Conservation (phyloP, 2,888 invertebrate species). For the Scelioninae gen. 1 region DNA sequence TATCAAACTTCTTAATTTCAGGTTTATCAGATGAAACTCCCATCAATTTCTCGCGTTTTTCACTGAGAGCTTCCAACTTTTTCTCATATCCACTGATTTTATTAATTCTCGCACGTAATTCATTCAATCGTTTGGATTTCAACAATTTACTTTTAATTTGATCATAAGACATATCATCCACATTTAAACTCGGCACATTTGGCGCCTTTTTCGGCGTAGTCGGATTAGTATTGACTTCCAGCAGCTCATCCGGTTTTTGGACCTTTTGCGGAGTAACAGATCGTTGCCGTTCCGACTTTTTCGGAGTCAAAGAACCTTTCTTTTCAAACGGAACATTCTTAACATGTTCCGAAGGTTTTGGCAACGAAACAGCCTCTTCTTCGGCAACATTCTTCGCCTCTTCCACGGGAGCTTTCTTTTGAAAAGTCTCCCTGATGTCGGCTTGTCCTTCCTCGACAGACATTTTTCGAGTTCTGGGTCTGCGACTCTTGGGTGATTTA, state of each 20-base stretch:
- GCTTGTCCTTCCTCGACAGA: conserved; percentile 76
- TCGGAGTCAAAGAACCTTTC: conserved; percentile 80
- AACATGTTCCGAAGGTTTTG: too few relatives aligned
- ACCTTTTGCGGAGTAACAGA: conserved; percentile 69
- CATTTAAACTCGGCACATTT: conserved; percentile 85
- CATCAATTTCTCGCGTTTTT: conserved; percentile 16
- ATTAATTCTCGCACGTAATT: conserved; percentile 88
- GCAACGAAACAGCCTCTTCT: too few relatives aligned
- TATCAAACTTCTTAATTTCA: conserved; percentile 86
- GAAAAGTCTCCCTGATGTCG: conserved; percentile 81
- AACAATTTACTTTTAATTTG: conserved; percentile 88
- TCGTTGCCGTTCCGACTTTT: conserved; percentile 62
- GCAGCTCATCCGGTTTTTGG: conserved; percentile 64
- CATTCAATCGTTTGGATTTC: conserved; percentile 88
- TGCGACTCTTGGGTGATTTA: conserved; percentile 49
- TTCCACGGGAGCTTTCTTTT: conserved; percentile 70
- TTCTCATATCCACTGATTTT: conserved; percentile 88
- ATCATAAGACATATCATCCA: conserved; percentile 88
- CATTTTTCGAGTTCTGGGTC: conserved; percentile 70
- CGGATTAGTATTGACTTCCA: conserved; percentile 65
- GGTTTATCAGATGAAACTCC: neutral
- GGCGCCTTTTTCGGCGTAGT: conserved; percentile 83
- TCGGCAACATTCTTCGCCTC: conserved; percentile 76
- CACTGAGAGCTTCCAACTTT: conserved; percentile 85
- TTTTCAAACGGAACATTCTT: conserved; percentile 81